Percentiles rank a stretch among this genome's conserved stretches.
Evolutionary conservation across 2,113 vertebrate species (phyloP).

Genomic region (Onychostoma macrolepis): DNA sequence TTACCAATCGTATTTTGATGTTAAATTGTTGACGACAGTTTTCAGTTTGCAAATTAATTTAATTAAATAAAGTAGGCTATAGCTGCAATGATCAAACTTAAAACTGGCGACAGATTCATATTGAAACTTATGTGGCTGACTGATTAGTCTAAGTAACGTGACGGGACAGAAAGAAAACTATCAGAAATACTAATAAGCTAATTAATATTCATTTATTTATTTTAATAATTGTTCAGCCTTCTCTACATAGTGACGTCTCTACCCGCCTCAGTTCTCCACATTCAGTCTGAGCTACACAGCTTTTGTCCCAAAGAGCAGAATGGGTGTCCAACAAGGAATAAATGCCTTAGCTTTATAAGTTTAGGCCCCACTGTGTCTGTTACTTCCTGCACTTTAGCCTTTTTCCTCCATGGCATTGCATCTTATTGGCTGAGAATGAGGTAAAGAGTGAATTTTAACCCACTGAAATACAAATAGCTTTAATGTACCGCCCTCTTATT

Average conservation of each 20-base stretch:
- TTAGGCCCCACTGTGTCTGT: slow-evolving; percentile 10
- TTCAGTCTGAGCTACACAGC: not conserved
- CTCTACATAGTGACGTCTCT: not conserved
- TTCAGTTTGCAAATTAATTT: not conserved
- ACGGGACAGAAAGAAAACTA: not conserved
- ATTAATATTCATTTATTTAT: not conserved
- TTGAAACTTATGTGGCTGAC: not conserved
- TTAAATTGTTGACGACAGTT: not conserved
- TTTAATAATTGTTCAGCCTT: not conserved
- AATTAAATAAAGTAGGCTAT: not conserved
- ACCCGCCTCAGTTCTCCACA: not conserved
- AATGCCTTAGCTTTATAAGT: not conserved
- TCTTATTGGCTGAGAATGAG: slow-evolving; percentile 41
- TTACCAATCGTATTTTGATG: not conserved
- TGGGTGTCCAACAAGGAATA: not conserved
- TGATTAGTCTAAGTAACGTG: not conserved
- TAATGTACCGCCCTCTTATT: slow-evolving; percentile 43
- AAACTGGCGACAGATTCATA: not conserved
- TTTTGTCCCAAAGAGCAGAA: not conserved
- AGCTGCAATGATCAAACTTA: not conserved
- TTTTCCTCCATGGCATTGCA: not conserved
- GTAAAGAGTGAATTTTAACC: slow-evolving; percentile 35
- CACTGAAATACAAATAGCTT: slow-evolving; percentile 54
- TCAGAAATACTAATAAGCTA: not conserved
- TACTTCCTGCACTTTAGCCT: slow-evolving; percentile 27